Conservation (phyloP, 2,888 invertebrate genomes). For the Netelia fuscicornis region DNA sequence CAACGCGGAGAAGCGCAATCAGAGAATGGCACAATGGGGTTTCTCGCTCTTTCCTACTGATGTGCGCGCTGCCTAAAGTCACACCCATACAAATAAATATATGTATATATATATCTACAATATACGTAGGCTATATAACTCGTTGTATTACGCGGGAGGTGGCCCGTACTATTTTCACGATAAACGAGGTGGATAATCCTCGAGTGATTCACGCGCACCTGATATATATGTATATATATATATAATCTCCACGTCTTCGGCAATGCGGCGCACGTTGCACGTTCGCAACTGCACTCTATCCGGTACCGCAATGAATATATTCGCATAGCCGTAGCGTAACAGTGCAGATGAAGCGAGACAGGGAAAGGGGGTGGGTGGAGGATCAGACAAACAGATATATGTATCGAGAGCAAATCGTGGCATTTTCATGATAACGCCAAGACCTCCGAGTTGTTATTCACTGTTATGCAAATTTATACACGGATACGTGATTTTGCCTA, state of each 20-base stretch:
- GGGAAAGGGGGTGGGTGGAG: not conserved
- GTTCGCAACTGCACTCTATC: conserved; percentile 23
- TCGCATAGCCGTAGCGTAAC: conserved; percentile 11
- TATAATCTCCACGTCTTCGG: conserved; percentile 40
- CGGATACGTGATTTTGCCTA: too few relatives aligned
- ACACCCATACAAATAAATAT: conserved; percentile 2
- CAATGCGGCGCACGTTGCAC: conserved; percentile 37
- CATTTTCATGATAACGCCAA: conserved; percentile 15
- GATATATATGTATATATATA: conserved; percentile 18
- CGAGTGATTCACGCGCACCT: conserved; percentile 69
- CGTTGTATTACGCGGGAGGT: conserved; percentile 41
- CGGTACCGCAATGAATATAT: conserved; percentile 20
- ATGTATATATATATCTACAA: conserved; percentile 10
- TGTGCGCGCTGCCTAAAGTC: not conserved
- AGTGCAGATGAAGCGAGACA: conserved; percentile 11
- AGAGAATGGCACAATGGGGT: conserved; percentile 61
- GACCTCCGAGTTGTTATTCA: not conserved
- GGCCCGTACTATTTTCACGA: conserved; percentile 74
- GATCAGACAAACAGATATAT: conserved; percentile 10
- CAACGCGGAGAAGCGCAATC: conserved; percentile 62
- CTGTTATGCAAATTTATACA: not conserved
- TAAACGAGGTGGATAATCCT: conserved; percentile 80
- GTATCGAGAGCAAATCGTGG: conserved; percentile 12
- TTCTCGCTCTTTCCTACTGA: conserved; percentile 37
- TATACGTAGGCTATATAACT: conserved; percentile 60